Evolutionary conservation across 2,888 invertebrate species (phyloP).

Genomic region (Diloba caeruleocephala): DNA sequence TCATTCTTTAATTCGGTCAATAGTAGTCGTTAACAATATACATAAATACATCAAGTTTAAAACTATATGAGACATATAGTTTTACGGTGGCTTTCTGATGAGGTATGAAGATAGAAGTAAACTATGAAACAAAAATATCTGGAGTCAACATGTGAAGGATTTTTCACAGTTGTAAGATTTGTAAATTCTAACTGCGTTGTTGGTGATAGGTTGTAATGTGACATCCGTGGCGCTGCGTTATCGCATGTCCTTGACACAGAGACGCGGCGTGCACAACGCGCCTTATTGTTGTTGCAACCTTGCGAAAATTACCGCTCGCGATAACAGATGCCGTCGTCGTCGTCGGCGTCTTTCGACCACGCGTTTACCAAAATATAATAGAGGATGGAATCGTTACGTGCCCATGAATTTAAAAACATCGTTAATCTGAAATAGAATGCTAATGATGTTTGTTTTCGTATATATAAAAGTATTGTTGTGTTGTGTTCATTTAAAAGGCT

Average conservation of each 20-base stretch:
- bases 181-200: conserved; percentile 37
- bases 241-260: conserved; percentile 88
- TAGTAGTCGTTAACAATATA: too few relatives aligned
- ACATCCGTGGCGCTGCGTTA: conserved; percentile 77
- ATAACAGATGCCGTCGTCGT: conserved; percentile 74
- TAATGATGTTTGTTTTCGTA: conserved; percentile 52
- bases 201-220: conserved; percentile 62
- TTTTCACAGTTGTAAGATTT: conserved; percentile 22
- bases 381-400: conserved; percentile 65
- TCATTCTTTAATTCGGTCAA: too few relatives aligned
- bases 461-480: conserved; percentile 47
- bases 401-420: conserved; percentile 61
- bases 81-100: too few relatives aligned
- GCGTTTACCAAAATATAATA: conserved; percentile 64
- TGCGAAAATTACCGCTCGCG: conserved; percentile 82
- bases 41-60: too few relatives aligned
- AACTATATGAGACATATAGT: too few relatives aligned
- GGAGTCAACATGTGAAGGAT: not conserved
- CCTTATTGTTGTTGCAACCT: conserved; percentile 86
- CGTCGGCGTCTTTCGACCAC: conserved; percentile 59
- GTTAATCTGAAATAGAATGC: conserved; percentile 59
- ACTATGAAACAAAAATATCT: not conserved
- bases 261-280: conserved; percentile 84
- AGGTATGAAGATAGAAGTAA: too few relatives aligned
- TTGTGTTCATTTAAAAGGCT: conserved; percentile 23